Evolutionary conservation across 53 echinoderm and acorn worm species (phyloP), one percentile per base, ranked within the genome.

Genomic region (Paracentrotus lividus): DNA sequence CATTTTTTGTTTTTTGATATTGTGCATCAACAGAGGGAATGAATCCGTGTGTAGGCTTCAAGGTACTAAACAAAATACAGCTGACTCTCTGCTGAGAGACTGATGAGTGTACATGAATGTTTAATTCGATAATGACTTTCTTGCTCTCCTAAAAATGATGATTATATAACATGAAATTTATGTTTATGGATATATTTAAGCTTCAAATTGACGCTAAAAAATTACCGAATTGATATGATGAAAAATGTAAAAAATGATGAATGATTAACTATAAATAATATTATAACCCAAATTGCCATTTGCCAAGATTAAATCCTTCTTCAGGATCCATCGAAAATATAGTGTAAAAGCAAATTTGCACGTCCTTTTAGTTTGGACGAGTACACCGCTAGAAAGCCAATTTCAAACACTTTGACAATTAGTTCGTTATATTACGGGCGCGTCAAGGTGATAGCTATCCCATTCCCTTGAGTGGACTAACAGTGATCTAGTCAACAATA

Each of bases 381-480:
- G 20, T 40, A 72, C 36, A 16, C 72, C 18, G 72, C 72, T 72
- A 40, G 40, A 72, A 72, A 72, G 15, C 40, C 72, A 40, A 40
- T 72, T 72, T 18, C 40, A 72, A 72, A 72, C 72, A 72, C 72
- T 72, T 18, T 6, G 32, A 40, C 72, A 40, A 72, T 72, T 72
- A 72, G 36, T 40, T 72, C 38, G 32, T 67, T 57, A n/a, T 72
- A 72, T 38, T 36, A 72, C 36, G 72, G 40, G 21, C 38, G 18
- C 72, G 72, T 40, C 72, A 36, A 38, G 15, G 69, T 69, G 36
- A 72, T 72, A 40, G 72, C 36, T 40, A 38, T 72, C 40, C 72
- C 72, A 38, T 72, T 72, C 72, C 72, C 72, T 72, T 40, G 72
- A 72, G 72, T 72, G 72, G 40, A 40, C 40, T 72, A 20, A 40